A percentile compares a stretch with the other conserved stretches of the same genome.
Evolutionary conservation across 2,113 vertebrate genomes (phyloP).

Genomic region (Gambusia holbrooki): DNA sequence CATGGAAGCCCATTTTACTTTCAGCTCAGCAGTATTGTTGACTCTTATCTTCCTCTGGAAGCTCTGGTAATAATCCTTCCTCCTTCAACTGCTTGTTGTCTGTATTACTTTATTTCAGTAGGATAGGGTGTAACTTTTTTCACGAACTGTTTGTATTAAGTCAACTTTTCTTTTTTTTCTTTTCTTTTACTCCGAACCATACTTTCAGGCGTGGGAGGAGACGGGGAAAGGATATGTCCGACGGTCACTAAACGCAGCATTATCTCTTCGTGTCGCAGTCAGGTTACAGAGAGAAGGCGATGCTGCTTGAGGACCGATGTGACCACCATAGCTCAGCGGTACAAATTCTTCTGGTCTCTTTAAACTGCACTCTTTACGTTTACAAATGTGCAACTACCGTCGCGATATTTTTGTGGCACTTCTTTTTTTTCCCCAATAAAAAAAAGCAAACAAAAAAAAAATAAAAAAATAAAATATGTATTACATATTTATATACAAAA

Average conservation of each 20-base stretch:
- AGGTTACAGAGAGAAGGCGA: constrained; percentile 42
- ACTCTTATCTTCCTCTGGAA: too few relatives aligned
- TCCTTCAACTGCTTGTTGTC: too few relatives aligned
- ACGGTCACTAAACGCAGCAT: constrained; percentile 5
- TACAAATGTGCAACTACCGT: too few relatives aligned
- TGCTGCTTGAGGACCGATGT: constrained; percentile 40
- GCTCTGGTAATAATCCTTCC: too few relatives aligned
- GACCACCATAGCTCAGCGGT: not conserved
- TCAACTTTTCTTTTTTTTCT: not conserved
- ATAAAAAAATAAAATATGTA: too few relatives aligned
- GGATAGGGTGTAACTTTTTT: not conserved
- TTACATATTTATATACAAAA: not conserved
- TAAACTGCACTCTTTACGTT: not conserved
- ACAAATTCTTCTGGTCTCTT: not conserved
- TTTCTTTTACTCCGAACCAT: too few relatives aligned
- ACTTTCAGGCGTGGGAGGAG: not conserved
- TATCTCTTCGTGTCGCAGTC: constrained; percentile 55
- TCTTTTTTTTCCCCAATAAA: not conserved
- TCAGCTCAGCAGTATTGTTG: too few relatives aligned
- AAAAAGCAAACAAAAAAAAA: too few relatives aligned
- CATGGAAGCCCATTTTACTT: too few relatives aligned
- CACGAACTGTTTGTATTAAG: not conserved
- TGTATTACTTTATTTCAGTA: not conserved
- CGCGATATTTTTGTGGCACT: too few relatives aligned
- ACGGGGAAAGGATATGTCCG: not conserved